Evolutionary conservation across 2,113 vertebrate species (phyloP).

Genomic region (Ptilonorhynchus violaceus): DNA sequence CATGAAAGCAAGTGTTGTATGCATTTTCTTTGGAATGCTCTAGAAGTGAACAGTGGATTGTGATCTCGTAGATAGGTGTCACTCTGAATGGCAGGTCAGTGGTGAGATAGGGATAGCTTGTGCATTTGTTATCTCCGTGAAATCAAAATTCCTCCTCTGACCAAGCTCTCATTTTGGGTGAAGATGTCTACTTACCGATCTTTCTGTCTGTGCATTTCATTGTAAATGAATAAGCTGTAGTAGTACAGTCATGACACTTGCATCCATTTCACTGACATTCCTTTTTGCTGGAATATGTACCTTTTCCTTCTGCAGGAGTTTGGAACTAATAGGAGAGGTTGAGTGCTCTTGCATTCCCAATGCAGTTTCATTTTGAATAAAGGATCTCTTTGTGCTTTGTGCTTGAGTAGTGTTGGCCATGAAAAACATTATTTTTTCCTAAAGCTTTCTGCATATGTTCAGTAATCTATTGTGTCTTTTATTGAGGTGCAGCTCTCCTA

Average conservation of each 20-base stretch:
- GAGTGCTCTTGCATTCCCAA: neutral
- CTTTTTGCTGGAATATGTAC: neutral
- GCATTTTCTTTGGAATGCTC: neutral
- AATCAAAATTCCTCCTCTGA: neutral
- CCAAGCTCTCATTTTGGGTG: neutral
- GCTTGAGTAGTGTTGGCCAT: neutral
- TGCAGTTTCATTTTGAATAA: neutral
- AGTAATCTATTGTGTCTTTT: neutral
- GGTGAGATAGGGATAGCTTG: neutral
- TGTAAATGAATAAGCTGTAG: neutral
- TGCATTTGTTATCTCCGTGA: neutral
- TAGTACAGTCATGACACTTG: neutral
- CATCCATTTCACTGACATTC: neutral
- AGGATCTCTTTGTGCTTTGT: neutral
- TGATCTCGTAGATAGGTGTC: neutral
- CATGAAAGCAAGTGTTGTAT: neutral
- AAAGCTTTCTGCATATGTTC: neutral
- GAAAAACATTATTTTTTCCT: neutral
- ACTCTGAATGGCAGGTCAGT: neutral
- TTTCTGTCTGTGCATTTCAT: neutral
- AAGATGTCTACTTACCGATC: neutral
- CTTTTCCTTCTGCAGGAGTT: neutral
- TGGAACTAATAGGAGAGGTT: neutral
- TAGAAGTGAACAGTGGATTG: neutral
- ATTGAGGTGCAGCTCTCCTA: neutral